Base-by-base conservation (phyloP, 2,113 vertebrate genomes). In the Oncorhynchus nerka region DNA sequence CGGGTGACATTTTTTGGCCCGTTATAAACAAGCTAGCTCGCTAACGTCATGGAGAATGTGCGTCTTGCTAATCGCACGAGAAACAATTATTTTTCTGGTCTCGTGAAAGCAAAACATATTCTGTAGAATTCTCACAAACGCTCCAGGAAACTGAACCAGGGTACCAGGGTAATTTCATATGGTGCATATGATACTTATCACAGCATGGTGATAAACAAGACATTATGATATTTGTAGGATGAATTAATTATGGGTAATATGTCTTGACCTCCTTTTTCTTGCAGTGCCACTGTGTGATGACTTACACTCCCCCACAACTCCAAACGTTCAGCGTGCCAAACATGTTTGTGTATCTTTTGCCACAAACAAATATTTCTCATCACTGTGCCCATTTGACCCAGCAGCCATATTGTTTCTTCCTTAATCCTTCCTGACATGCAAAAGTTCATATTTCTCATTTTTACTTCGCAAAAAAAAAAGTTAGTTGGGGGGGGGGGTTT, bases 371-470 rank as follows among this genome's bases (percentile, higher is more conserved):
- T 49, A 80, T 81, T 66, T 55, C 16, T 66, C 55, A 57, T 57
- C 16, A 57, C 19, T 62, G 8, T 26, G 28, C 6, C 16, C 26
- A 16, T 5, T 24, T 16, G 13, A 20, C 39, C 30, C n/a, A n/a
- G 6, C 15, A 57, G 39, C 39, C 20, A 57, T 57, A 57, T n/a
- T 30, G 3, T 7, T 22, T 39, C 7, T 7, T 22, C 20, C n/a
- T 20, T 68, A 16, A 19, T 28, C 24, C 5, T 45, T 74, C 11
- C 34, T 71, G 65, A 70, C 64, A 49, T 68, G 20, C 67, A 75
- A 76, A 79, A 75, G 76, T 73, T 62, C 24, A 80, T 70, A 72
- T 81, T 80, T 82, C 75, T 67, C 34, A n/a, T 55, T 78, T 77
- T 64, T 67, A 34, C 67, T 4, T 61, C 20, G 13, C 74, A 64